Evolutionary conservation across 2,113 vertebrate genomes (phyloP).

Genomic region (Melanerpes aurifrons): DNA sequence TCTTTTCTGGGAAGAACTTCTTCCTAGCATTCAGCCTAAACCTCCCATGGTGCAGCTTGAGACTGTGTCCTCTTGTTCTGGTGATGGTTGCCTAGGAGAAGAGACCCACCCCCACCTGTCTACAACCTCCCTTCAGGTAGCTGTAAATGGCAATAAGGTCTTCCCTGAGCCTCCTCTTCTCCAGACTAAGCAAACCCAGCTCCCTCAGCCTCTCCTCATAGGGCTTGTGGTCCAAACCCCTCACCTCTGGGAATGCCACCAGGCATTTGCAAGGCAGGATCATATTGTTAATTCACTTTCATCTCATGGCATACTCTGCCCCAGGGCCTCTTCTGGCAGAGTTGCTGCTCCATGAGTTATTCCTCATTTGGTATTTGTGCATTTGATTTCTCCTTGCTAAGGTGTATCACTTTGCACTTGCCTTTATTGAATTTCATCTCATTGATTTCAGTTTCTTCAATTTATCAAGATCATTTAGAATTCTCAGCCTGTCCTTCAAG

Average conservation of each 20-base stretch:
- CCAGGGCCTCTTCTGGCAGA: constrained; percentile 28
- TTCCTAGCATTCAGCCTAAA: no score
- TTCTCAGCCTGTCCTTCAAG: neutral
- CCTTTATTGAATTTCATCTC: constrained; percentile 56
- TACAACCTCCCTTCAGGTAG: no score
- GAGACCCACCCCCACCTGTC: no score
- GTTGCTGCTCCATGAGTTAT: constrained; percentile 46
- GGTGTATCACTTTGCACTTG: constrained; percentile 52
- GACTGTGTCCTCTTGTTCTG: no score
- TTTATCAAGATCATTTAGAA: constrained; percentile 47
- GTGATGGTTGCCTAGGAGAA: no score
- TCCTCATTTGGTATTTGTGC: constrained; percentile 39
- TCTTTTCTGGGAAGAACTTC: no score
- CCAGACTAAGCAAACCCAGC: no score
- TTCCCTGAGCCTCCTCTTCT: no score
- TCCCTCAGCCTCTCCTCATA: no score
- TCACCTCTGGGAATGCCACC: neutral
- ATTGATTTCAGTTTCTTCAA: constrained; percentile 54
- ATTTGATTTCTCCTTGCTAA: constrained; percentile 62
- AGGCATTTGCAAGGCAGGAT: constrained; percentile 13
- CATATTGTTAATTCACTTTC: constrained; percentile 33
- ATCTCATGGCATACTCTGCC: neutral
- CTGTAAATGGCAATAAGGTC: no score
- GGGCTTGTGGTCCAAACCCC: no score
- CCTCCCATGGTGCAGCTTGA: no score